Conservation (phyloP, 1,140 invertebrate species). For the Hesperophylax magnus region DNA sequence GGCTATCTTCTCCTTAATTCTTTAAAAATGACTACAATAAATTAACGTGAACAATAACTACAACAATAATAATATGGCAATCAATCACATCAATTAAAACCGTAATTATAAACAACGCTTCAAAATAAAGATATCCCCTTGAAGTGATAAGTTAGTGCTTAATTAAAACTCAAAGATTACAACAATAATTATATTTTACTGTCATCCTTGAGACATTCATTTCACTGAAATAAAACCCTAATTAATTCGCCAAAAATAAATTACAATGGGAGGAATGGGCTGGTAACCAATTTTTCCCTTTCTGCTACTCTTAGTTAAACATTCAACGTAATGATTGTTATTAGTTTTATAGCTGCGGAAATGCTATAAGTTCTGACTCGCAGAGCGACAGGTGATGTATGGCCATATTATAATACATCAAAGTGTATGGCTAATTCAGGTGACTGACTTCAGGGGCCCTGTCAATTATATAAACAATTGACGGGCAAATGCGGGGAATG, state of each 20-base stretch:
- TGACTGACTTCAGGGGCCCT: neutral
- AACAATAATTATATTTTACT: neutral
- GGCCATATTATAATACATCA: no score
- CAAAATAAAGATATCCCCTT: constrained; percentile 8
- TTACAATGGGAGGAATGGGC: neutral
- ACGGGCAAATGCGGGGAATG: no score
- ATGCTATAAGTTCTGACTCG: neutral
- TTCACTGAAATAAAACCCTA: neutral
- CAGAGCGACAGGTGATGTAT: neutral
- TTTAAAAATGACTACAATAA: no score
- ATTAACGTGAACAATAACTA: no score
- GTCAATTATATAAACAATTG: neutral
- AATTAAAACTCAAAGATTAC: neutral
- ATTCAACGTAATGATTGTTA: neutral
- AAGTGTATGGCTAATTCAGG: neutral
- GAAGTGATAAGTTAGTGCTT: constrained; percentile 2
- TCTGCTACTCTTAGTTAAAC: neutral
- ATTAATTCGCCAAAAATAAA: neutral
- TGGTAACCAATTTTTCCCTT: neutral
- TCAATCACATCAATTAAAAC: neutral
- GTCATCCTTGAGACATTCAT: neutral
- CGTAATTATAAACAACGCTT: no score
- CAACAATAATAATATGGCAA: neutral
- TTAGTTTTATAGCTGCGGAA: neutral
- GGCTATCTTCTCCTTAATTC: no score